Base-by-base conservation (phyloP, 2,888 invertebrate species). In the Cyclophora albipunctata region DNA sequence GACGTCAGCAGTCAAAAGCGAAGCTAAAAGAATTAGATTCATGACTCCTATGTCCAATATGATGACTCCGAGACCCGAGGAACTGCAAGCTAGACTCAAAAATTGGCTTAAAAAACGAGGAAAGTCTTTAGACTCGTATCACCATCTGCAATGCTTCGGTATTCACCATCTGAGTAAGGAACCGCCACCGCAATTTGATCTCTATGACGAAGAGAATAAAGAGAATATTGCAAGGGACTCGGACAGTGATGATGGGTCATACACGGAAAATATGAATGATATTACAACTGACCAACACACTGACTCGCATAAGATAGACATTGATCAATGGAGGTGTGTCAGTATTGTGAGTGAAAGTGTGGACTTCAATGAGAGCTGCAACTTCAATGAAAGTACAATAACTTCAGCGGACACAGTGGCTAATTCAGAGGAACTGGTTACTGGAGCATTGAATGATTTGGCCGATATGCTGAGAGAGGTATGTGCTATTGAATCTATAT, bases 121-220 rank as follows among this genome's bases (percentile, higher is more conserved):
- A 0, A 90, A 90, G 59, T 80, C 85, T 0, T 45, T 89, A 0
- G 75, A 83, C 45, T 76, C 83, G 0, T 91, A 82, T 60, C 88
- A 87, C 7, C 90, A 91, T 63, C 69, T 91, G 40, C 90, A 90
- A 64, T 91, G 90, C 60, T 91, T 91, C 40, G 90, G 87, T 2
- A 59, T 89, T 6, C 69, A 82, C 44, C 80, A 84, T 0, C 20
- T 71, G 1, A 54, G 58, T 5, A 37, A 66, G 1, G 66, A 66
- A 3, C 52, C 44, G 3, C 42, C 60, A 4, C 58, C 64, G 0
- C 62, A 62, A 43, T 47, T 59, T 34, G 64, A 70, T 4, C 47
- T 60, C 2, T 71, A 71, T 49, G 78, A 84, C 34, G 88, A 89
- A 46, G 89, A 90, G 48, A 79, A 91, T 62, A 90, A 90, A 59